A percentile compares a stretch with the other conserved stretches of the same genome.
phyloP scores from a whole-genome alignment of 2,113 vertebrate genomes.

The Sceloporus tristichus region DNA sequence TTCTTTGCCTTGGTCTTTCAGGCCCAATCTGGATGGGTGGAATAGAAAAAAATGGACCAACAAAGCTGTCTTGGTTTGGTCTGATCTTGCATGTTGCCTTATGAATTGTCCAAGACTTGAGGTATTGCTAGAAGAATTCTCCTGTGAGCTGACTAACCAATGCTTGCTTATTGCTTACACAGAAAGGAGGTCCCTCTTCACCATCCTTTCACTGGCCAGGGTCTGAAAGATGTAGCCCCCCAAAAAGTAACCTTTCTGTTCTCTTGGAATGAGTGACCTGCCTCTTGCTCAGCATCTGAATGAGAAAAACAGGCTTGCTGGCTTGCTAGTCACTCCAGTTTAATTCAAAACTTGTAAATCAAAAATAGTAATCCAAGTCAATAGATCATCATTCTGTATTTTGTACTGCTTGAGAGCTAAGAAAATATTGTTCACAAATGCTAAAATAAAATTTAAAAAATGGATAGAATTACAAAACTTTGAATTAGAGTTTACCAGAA shows the following conservation, averaged over 20 bases:
- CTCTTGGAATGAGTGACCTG: background rate
- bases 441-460: background rate
- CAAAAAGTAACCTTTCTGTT: background rate
- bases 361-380: background rate
- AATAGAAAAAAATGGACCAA: background rate
- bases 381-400: background rate
- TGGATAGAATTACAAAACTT: background rate
- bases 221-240: background rate
- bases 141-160: too few relatives aligned
- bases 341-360: constrained; percentile 3
- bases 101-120: background rate
- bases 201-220: background rate
- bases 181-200: too few relatives aligned
- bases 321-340: background rate
- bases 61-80: background rate
- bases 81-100: background rate
- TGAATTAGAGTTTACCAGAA: constrained; percentile 1
- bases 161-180: too few relatives aligned
- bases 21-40: too few relatives aligned
- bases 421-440: background rate
- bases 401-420: background rate
- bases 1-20: too few relatives aligned
- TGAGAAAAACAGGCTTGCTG: background rate
- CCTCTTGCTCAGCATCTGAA: background rate
- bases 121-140: too few relatives aligned